A percentile compares a stretch with the other conserved stretches of the same genome.
Evolutionary conservation across 2,797 vertebrate species (phyloP).

Genomic region (Gymnopithys bicolor): DNA sequence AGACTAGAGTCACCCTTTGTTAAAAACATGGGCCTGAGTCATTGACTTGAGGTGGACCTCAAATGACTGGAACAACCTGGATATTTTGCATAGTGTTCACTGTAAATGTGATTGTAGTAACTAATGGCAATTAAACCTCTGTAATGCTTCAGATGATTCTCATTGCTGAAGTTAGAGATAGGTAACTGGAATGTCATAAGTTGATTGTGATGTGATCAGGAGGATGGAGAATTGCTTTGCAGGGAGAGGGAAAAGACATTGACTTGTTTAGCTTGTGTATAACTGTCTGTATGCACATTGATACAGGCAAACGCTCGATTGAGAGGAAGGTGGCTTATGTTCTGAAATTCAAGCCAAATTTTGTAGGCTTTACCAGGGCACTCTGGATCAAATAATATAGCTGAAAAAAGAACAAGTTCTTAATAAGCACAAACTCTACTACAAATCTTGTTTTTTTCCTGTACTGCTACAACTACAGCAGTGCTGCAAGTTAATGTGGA

Average conservation of each 20-base stretch:
- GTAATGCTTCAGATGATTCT: neutral
- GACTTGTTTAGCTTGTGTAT: neutral
- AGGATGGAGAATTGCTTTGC: neutral
- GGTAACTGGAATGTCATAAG: neutral
- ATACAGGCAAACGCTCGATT: fast-evolving
- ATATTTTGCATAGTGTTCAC: neutral
- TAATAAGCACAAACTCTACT: neutral
- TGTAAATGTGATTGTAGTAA: neutral
- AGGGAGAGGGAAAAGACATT: neutral
- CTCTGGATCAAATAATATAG: neutral
- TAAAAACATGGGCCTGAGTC: neutral
- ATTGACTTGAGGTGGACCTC: neutral
- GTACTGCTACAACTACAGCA: neutral
- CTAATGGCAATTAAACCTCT: neutral
- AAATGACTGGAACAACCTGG: neutral
- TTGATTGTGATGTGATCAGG: neutral
- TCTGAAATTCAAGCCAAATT: neutral
- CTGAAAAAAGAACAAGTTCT: neutral
- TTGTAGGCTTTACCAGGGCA: neutral
- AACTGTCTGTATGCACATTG: neutral
- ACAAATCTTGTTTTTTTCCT: neutral
- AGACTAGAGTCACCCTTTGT: neutral
- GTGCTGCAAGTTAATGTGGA: neutral
- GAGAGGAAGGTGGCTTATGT: neutral
- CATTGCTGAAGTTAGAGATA: neutral